Evolutionary conservation across 1,140 invertebrate species (phyloP).

Genomic region (Leptinotarsa undecemlineata): DNA sequence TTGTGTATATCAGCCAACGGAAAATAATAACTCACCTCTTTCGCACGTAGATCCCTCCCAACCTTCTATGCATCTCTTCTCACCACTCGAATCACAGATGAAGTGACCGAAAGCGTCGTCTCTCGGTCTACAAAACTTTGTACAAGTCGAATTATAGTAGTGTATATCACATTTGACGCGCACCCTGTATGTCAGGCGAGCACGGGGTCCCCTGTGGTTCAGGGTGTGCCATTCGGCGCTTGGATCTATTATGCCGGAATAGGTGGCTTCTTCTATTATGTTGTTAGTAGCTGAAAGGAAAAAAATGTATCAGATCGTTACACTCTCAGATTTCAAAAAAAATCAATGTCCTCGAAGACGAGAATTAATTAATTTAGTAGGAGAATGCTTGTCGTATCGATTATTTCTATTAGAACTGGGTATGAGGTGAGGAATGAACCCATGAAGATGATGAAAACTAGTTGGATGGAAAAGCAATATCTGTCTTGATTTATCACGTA

Average conservation of each 20-base stretch:
- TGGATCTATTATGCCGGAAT: slow-evolving; percentile 87
- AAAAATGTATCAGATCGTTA: slow-evolving; percentile 3
- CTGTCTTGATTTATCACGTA: no score
- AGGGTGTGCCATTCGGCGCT: slow-evolving; percentile 89
- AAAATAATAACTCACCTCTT: slow-evolving; percentile 65
- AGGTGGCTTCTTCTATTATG: slow-evolving; percentile 85
- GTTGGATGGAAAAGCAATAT: no score
- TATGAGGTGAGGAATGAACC: no score
- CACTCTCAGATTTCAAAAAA: no score
- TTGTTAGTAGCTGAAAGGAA: slow-evolving; percentile 63
- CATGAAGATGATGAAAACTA: no score
- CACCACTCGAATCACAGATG: slow-evolving; percentile 83
- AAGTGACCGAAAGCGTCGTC: slow-evolving; percentile 95
- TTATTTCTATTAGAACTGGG: no score
- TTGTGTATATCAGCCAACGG: no score
- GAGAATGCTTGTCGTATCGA: no score
- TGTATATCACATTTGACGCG: slow-evolving; percentile 87
- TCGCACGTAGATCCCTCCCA: slow-evolving; percentile 94
- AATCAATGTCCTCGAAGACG: no score
- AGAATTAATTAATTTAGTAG: no score
- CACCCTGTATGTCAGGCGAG: slow-evolving; percentile 82
- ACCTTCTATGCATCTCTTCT: slow-evolving; percentile 88
- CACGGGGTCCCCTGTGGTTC: slow-evolving; percentile 74
- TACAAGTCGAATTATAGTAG: slow-evolving; percentile 95
- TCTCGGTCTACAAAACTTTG: slow-evolving; percentile 86